These are phyloP conservation scores for Nothoprocta perdicaria DNA, from an alignment of 2,113 vertebrate species.

Conservation along the genomic window DNA sequence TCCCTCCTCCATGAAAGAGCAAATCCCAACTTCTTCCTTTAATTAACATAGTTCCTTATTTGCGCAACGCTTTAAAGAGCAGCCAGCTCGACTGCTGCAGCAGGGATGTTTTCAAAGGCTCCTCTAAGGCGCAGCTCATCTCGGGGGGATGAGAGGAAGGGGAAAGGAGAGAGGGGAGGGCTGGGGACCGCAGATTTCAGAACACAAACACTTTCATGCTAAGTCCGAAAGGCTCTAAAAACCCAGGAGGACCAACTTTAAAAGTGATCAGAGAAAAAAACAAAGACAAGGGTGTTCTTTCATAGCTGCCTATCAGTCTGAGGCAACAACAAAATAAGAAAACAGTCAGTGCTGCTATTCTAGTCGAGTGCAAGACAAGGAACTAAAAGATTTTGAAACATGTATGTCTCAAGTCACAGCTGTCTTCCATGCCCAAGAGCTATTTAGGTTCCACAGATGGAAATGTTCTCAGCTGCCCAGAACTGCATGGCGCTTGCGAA, in stretches of 20 bases:
- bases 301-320: not conserved
- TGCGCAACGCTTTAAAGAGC: not conserved
- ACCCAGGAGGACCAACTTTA: conserved; percentile 3
- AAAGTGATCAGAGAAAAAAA: not conserved
- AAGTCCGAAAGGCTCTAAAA: conserved; percentile 28
- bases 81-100: not conserved
- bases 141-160: not conserved
- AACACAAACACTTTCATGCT: conserved; percentile 28
- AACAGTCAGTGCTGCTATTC: not conserved
- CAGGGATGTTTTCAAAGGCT: conserved; percentile 8
- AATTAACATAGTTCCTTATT: conserved; percentile 1
- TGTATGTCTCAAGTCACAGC: not conserved
- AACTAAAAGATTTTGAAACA: not conserved
- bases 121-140: not conserved
- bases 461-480: not conserved
- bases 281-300: not conserved
- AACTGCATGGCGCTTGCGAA: not conserved
- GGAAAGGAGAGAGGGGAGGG: not conserved
- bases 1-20: not conserved
- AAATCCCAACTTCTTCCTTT: not conserved
- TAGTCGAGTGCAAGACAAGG: not conserved
- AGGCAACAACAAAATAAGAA: conserved; percentile 29
- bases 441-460: not conserved
- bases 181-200: not conserved
- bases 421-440: not conserved